These are phyloP conservation scores for Pteronura brasiliensis DNA, from an alignment of 2,113 vertebrate genomes.

Conservation along the genomic window DNA sequence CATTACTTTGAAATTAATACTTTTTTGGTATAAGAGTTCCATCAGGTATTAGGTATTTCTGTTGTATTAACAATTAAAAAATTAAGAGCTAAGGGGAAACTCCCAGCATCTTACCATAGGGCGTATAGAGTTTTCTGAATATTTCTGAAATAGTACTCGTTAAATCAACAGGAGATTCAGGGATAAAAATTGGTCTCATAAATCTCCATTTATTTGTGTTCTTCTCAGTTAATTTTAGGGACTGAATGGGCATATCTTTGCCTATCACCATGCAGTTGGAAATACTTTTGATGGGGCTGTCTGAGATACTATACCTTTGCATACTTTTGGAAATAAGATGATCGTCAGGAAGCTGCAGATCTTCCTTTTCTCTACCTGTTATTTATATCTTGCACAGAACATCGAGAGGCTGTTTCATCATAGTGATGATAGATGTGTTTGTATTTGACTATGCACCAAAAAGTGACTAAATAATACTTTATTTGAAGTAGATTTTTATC, in stretches of 20 bases:
- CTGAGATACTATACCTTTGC: neutral
- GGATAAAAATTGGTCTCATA: neutral
- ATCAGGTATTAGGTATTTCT: neutral
- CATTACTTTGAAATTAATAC: slow-evolving; percentile 12
- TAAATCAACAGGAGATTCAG: neutral
- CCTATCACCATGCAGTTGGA: neutral
- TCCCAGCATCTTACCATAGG: neutral
- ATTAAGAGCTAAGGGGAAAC: neutral
- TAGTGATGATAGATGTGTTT: neutral
- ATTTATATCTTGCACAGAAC: neutral
- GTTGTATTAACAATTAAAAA: neutral
- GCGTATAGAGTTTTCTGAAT: neutral
- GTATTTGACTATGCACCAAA: slow-evolving; percentile 5
- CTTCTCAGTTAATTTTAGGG: neutral
- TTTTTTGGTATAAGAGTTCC: neutral
- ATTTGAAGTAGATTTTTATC: slow-evolving; percentile 2
- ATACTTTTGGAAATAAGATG: neutral
- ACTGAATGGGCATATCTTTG: neutral
- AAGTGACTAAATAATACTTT: slow-evolving; percentile 30
- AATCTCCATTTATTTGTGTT: neutral
- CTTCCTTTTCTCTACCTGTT: neutral
- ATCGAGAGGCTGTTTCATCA: neutral
- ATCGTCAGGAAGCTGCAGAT: neutral
- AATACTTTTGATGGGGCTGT: neutral
- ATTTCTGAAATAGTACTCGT: neutral